A percentile compares a stretch with the other conserved stretches of the same genome.
Conservation (phyloP, 1,140 invertebrate species). For the Augochlora pura region DNA sequence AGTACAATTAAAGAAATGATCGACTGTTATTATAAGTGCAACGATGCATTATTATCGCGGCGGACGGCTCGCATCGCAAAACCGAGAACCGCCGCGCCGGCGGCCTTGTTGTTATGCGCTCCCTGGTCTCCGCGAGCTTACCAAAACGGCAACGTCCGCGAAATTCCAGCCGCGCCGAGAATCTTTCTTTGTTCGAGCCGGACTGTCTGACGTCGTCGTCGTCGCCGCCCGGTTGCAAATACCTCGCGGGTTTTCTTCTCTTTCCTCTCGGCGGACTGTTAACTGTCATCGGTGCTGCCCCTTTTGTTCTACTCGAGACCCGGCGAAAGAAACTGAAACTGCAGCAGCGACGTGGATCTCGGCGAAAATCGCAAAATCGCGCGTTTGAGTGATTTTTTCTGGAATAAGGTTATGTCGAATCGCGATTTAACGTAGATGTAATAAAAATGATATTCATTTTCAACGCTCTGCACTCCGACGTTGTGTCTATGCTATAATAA, state of each 20-base stretch:
- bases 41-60: neutral
- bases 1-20: neutral
- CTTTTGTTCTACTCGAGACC: neutral
- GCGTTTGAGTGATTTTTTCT: no score
- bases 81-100: neutral
- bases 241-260: neutral
- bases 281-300: neutral
- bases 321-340: no score
- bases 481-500: no score
- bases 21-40: slow-evolving; percentile 1
- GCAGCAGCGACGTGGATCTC: no score
- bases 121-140: neutral
- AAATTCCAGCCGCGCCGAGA: neutral
- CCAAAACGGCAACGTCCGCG: slow-evolving; percentile 1
- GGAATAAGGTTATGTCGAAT: no score
- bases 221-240: neutral
- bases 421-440: no score
- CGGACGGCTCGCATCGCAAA: neutral
- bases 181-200: neutral
- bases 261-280: neutral
- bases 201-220: neutral
- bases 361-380: no score
- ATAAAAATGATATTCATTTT: no score
- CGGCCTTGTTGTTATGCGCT: neutral
- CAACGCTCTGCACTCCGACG: no score